Evolutionary conservation across 2,797 vertebrate species (phyloP).

Genomic region (Sebastes variabilis): DNA sequence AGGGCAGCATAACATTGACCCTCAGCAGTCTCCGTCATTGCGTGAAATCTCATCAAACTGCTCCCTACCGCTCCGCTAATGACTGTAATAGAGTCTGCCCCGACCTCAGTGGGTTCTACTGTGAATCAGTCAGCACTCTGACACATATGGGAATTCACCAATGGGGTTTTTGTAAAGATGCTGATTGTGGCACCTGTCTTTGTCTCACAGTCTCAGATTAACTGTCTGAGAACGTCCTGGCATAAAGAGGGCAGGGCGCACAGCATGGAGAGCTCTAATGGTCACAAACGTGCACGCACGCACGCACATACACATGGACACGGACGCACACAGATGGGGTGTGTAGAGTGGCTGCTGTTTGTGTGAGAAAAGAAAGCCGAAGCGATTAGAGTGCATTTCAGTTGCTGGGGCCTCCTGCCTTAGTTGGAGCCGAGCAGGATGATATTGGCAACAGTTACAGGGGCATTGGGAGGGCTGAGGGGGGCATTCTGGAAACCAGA

Average conservation of each 20-base stretch:
- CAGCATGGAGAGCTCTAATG: slow-evolving; percentile 47
- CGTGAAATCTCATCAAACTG: slow-evolving; percentile 73
- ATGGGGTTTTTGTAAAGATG: slow-evolving; percentile 35
- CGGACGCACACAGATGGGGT: slow-evolving; percentile 67
- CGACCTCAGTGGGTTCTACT: slow-evolving; percentile 58
- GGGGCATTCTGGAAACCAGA: slow-evolving; percentile 65
- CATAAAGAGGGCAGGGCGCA: slow-evolving; percentile 27
- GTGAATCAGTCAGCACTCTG: slow-evolving; percentile 54
- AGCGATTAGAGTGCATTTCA: slow-evolving; percentile 79
- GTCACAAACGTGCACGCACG: slow-evolving; percentile 22
- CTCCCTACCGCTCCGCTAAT: slow-evolving; percentile 75
- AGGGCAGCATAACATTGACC: slow-evolving; percentile 67
- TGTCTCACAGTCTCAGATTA: slow-evolving; percentile 64
- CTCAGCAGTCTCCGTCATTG: slow-evolving; percentile 58
- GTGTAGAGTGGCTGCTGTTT: slow-evolving; percentile 60
- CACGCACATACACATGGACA: slow-evolving; percentile 16
- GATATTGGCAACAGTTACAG: slow-evolving; percentile 73
- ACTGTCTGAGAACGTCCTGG: slow-evolving; percentile 56
- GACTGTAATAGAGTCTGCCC: slow-evolving; percentile 66
- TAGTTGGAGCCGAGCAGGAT: slow-evolving; percentile 64
- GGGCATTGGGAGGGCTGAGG: slow-evolving; percentile 49
- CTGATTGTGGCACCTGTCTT: slow-evolving; percentile 66
- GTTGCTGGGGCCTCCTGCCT: slow-evolving; percentile 72
- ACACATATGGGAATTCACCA: slow-evolving; percentile 63
- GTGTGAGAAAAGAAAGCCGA: slow-evolving; percentile 70